A percentile compares a stretch with the other conserved stretches of the same genome.
Evolutionary conservation across 2,797 vertebrate genomes (phyloP).

Genomic region (Alcedo atthis): DNA sequence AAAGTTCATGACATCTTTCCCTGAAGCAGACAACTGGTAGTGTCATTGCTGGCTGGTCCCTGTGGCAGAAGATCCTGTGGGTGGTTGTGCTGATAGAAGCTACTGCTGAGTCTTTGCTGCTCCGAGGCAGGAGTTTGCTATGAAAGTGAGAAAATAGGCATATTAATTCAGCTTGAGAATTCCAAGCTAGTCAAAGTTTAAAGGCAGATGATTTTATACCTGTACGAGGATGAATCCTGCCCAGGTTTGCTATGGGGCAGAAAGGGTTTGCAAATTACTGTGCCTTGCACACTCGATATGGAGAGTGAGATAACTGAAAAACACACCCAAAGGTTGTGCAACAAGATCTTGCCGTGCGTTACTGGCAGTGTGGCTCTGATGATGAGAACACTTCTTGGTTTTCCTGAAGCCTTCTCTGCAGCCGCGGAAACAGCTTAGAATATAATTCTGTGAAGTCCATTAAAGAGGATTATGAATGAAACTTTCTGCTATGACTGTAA

Average conservation of each 20-base stretch:
- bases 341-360: neutral
- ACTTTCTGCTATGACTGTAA: neutral
- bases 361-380: neutral
- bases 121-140: neutral
- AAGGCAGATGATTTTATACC: neutral
- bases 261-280: neutral
- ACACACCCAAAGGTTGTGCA: neutral
- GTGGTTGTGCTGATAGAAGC: neutral
- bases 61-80: neutral
- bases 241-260: neutral
- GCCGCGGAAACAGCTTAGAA: neutral
- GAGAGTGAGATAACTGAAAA: neutral
- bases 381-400: neutral
- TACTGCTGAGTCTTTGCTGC: neutral
- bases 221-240: neutral
- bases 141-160: neutral
- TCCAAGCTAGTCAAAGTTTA: neutral
- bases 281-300: rapidly evolving
- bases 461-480: neutral
- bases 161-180: neutral
- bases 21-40: neutral
- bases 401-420: neutral
- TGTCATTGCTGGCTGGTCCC: neutral
- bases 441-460: neutral
- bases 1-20: rapidly evolving